Evolutionary conservation across 1,140 invertebrate species (phyloP).

Genomic region (Triops cancriformis): DNA sequence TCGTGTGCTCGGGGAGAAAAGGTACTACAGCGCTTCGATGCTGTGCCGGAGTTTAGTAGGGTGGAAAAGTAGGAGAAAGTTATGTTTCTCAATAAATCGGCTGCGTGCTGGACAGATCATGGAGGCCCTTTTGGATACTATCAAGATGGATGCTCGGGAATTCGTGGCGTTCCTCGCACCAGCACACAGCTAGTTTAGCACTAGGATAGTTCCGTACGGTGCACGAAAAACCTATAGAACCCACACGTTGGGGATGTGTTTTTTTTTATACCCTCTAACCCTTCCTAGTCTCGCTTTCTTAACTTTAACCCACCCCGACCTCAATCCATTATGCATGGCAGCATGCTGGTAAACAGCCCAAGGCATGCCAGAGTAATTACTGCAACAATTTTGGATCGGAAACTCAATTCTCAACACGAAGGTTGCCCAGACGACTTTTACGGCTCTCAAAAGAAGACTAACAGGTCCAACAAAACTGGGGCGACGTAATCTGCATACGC

Average conservation of each 20-base stretch:
- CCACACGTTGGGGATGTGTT: not conserved
- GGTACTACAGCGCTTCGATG: not conserved
- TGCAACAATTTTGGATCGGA: not conserved
- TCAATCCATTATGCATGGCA: conserved; percentile 5
- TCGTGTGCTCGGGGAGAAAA: not conserved
- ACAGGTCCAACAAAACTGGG: not conserved
- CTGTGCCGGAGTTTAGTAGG: not conserved
- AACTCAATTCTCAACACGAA: not conserved
- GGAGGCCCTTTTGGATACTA: not conserved
- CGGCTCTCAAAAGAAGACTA: not conserved
- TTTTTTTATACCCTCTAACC: not conserved
- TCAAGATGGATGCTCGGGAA: conserved; percentile 5
- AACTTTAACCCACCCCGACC: not conserved
- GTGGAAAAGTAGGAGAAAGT: not conserved
- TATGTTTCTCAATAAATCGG: conserved; percentile 10
- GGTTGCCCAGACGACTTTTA: not conserved
- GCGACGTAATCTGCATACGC: conserved; percentile 4
- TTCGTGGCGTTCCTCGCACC: not conserved
- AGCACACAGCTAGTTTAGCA: not conserved
- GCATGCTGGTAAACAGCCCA: not conserved
- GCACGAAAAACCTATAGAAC: not conserved
- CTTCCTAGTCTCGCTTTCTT: not conserved
- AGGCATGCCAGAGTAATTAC: not conserved
- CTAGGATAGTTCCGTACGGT: not conserved
- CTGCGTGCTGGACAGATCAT: conserved; percentile 9